Conservation (phyloP, 2,888 invertebrate genomes). For the Nemotelus nigrinus region DNA sequence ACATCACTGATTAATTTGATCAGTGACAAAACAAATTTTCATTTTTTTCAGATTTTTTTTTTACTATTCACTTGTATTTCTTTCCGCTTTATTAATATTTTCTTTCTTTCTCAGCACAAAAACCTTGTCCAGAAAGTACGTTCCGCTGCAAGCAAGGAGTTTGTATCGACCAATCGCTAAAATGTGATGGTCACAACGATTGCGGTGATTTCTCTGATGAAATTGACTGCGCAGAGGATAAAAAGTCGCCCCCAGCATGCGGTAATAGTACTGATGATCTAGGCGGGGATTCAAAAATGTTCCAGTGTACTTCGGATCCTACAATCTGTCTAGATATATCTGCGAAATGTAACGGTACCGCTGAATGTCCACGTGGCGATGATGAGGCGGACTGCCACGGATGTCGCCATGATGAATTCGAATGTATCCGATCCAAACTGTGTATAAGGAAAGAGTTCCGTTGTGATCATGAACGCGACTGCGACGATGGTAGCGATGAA, state of each 20-base stretch:
- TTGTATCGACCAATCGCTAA: constrained; percentile 68
- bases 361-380: constrained; percentile 77
- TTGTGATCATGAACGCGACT: constrained; percentile 73
- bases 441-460: constrained; percentile 71
- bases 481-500: constrained; percentile 80
- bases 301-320: constrained; percentile 59
- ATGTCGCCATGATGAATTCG: constrained; percentile 72
- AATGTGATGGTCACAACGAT: constrained; percentile 70
- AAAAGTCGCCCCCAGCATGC: constrained; percentile 63
- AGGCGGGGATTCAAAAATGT: constrained; percentile 55
- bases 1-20: too few species aligned
- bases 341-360: constrained; percentile 71
- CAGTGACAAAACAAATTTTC: too few species aligned
- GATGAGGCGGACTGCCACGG: constrained; percentile 73
- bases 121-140: constrained; percentile 59
- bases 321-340: constrained; percentile 58
- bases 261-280: constrained; percentile 67
- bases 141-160: constrained; percentile 66
- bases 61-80: too few species aligned
- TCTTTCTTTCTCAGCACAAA: constrained; percentile 56
- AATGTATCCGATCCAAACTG: constrained; percentile 71
- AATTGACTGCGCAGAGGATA: constrained; percentile 60
- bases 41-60: too few species aligned
- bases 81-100: too few species aligned
- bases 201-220: constrained; percentile 72